Evolutionary conservation across 2,888 invertebrate genomes (phyloP), one percentile per base, ranked within the genome.

Genomic region (Agriopis aurantiaria): DNA sequence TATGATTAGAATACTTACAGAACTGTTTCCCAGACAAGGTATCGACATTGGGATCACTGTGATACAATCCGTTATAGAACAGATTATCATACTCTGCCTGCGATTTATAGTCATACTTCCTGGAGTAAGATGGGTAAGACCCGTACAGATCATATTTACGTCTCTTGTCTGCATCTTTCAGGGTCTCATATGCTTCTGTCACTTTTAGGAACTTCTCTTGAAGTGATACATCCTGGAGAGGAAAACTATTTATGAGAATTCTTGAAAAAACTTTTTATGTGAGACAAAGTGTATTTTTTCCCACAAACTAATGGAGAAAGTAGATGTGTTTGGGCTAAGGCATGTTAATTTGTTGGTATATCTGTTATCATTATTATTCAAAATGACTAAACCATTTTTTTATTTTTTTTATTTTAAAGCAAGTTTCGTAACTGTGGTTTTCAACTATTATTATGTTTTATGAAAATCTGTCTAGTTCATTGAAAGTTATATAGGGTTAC

Each of bases 61-160:
- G 97, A 88, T 98, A 98, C 73, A 98, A 95, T 68, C 98, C 98
- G 95, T 98, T 96, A 84, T 98, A 98, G 87, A 96, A 98, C 73
- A 96, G 95, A 95, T 98, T 97, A 78, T 97, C 96, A 89, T 97
- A 98, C 66, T 96, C 95, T 0, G 90, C 75, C 67, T 96, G 96
- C 12, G 95, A 95, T 53, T 90, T 91, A 76, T 95, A 94, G 71
- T 96, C 95, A 75, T 96, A 93, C 46, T 96, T 96, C 75, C 85
- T 85, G 0, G 91, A 87, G 66, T 91, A 92, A 8, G 91, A 79
- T 17, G 81, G 79, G 45, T 96, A 96, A 82, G 97, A 97, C 3
- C 98, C 98, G 83, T 97, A 96, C 49, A 96, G 86, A 87, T 98
- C 97, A 91, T 98, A 98, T 64, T 96, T 96, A 80, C 96, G 97